Base-by-base conservation (phyloP, 2,797 vertebrate species). In the Parauchenoglanis ngamensis region DNA sequence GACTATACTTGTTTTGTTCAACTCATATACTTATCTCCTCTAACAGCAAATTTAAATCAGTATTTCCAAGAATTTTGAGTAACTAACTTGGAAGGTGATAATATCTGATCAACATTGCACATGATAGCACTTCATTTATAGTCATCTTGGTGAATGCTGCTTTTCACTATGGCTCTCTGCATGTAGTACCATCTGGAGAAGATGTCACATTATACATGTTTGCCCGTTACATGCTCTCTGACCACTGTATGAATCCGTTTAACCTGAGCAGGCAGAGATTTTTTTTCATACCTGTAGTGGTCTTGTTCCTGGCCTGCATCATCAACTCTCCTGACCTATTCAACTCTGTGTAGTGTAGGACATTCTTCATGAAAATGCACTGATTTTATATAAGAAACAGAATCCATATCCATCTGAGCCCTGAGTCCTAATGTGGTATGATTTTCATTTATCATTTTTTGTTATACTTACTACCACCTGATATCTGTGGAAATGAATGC, bases 311-410 rank as follows among this genome's bases (percentile, higher is more conserved):
- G 17, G 1, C 4, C 65, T 83, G 15, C 49, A 1, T 25, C 52
- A 88, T 88, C 57, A 86, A 84, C 89, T 88, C 63, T 31, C 44
- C 63, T 88, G 86, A 85, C 88, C 87, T 87, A 54, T 49, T 68
- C 59, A 49, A 15, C 54, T 67, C 75, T 54, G 40, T 35, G 59
- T 63, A 88, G 57, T 59, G 31, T 19, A 79, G 77, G 56, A 35
- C 82, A 52, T 86, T 87, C 52, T 87, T 88, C 79, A 85, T 83
- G 44, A 89, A 86, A 84, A 59, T 84, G 75, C 83, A 90, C 81
- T 68, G 89, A 67, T 11, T 31, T 83, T 68, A 31, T 8, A 52
- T 23, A 54, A 52, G 23, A 54, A 83, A 31, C 1, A 0, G 19
- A 17, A 11, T 56, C 1, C 17, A 19, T 56, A 77, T 56, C 0